Evolutionary conservation across 2,888 invertebrate species (phyloP).

Genomic region (Cheilosia pagana): DNA sequence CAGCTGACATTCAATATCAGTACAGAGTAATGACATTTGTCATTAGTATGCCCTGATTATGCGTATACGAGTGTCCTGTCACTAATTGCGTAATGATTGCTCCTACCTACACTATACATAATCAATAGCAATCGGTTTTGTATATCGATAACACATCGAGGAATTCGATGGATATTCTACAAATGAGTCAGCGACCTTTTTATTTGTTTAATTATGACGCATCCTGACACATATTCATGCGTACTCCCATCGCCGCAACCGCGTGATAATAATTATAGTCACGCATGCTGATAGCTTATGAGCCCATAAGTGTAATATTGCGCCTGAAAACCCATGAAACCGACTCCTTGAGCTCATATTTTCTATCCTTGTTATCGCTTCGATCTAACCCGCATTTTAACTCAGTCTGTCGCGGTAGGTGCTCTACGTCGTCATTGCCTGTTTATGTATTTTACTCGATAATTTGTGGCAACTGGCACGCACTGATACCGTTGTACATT

Average conservation of each 20-base stretch:
- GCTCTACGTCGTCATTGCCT: neutral
- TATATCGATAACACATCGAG: neutral
- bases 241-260: neutral
- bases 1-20: neutral
- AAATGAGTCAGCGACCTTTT: neutral
- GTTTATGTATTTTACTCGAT: slow-evolving; percentile 17
- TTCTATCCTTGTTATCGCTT: slow-evolving; percentile 24
- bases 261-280: slow-evolving; percentile 6
- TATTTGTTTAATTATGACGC: neutral
- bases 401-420: neutral
- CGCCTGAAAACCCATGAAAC: slow-evolving; percentile 8
- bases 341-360: slow-evolving; percentile 9
- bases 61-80: neutral
- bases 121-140: neutral
- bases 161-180: neutral
- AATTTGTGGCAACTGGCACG: slow-evolving; percentile 69
- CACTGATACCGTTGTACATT: slow-evolving; percentile 52
- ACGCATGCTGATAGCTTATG: neutral
- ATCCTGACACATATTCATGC: neutral
- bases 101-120: neutral
- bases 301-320: neutral
- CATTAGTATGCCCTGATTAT: neutral
- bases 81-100: slow-evolving; percentile 4
- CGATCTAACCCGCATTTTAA: neutral
- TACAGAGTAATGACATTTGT: neutral